Percentiles rank a stretch among this genome's conserved stretches.
These are phyloP conservation scores for Trissoscelio sp. DNA, from an alignment of 2,888 invertebrate species.

Conservation along the genomic window DNA sequence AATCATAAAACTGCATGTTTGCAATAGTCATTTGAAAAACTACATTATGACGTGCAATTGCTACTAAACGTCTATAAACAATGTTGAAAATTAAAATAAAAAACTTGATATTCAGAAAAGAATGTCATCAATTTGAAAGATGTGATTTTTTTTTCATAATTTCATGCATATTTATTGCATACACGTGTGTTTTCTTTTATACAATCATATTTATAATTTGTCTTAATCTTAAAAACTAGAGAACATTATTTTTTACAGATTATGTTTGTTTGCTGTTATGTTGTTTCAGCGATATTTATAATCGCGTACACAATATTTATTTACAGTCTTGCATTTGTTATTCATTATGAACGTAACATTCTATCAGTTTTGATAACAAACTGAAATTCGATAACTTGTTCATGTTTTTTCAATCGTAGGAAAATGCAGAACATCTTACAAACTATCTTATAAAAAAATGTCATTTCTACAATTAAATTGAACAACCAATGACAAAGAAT, in stretches of 20 bases:
- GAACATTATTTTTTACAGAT: conserved; percentile 52
- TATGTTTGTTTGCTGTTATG: conserved; percentile 25
- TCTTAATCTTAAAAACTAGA: conserved; percentile 58
- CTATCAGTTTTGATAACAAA: conserved; percentile 4
- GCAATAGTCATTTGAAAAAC: background rate
- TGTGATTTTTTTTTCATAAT: too few species aligned
- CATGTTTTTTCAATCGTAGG: conserved; percentile 3
- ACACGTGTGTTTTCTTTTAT: conserved; percentile 56
- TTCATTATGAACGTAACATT: conserved; percentile 11
- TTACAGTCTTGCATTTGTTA: conserved; percentile 49
- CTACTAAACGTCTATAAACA: background rate
- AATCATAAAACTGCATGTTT: background rate
- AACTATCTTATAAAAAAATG: background rate
- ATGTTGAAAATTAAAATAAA: background rate
- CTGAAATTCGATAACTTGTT: background rate
- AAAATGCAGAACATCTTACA: conserved; percentile 4
- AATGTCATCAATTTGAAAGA: background rate
- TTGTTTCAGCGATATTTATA: conserved; percentile 38
- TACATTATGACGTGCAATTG: background rate
- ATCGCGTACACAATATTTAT: conserved; percentile 30
- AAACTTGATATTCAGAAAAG: conserved; percentile 1
- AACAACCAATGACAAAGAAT: background rate
- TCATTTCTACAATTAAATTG: background rate
- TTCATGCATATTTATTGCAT: conserved; percentile 60
- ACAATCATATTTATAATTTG: conserved; percentile 63